A percentile compares a stretch with the other conserved stretches of the same genome.
Conservation (phyloP, 2,888 invertebrate genomes). For the Cephalotes varians region DNA sequence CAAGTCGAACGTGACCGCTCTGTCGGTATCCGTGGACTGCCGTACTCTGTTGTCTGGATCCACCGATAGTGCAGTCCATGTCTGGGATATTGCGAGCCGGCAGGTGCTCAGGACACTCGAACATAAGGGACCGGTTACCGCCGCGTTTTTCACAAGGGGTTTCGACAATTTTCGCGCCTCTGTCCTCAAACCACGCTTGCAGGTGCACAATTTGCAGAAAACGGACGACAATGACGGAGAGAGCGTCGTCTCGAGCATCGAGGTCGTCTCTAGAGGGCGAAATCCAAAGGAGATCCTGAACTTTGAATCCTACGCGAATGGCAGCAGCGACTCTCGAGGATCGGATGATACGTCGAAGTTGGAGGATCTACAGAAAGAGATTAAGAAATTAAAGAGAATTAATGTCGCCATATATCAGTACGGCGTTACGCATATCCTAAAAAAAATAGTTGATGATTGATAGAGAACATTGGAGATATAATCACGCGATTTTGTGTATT, state of each 20-base stretch:
- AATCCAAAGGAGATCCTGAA: slow-evolving; percentile 65
- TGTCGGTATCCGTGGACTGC: slow-evolving; percentile 91
- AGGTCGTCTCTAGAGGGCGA: slow-evolving; percentile 72
- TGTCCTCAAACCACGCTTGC: slow-evolving; percentile 87
- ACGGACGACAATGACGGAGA: slow-evolving; percentile 87
- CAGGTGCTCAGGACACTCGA: slow-evolving; percentile 90
- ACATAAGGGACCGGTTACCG: slow-evolving; percentile 92
- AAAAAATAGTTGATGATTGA: not conserved
- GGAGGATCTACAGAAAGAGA: slow-evolving; percentile 71
- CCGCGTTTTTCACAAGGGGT: slow-evolving; percentile 89
- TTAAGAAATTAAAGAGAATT: slow-evolving; percentile 75
- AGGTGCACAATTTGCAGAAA: slow-evolving; percentile 89
- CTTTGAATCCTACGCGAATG: slow-evolving; percentile 64
- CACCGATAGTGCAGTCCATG: slow-evolving; percentile 90
- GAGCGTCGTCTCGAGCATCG: slow-evolving; percentile 79
- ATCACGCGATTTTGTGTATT: not conserved
- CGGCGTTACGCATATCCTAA: slow-evolving; percentile 53
- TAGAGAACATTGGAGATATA: not conserved
- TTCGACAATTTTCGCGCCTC: slow-evolving; percentile 88
- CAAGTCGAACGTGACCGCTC: slow-evolving; percentile 89
- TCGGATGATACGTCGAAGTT: slow-evolving; percentile 43
- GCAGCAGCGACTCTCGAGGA: slow-evolving; percentile 9
- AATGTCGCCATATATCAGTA: slow-evolving; percentile 77
- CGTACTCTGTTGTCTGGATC: slow-evolving; percentile 92
- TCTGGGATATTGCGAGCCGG: slow-evolving; percentile 93